phyloP scores from a whole-genome alignment of 2,888 invertebrate genomes.

The Drosophila anceps region DNA sequence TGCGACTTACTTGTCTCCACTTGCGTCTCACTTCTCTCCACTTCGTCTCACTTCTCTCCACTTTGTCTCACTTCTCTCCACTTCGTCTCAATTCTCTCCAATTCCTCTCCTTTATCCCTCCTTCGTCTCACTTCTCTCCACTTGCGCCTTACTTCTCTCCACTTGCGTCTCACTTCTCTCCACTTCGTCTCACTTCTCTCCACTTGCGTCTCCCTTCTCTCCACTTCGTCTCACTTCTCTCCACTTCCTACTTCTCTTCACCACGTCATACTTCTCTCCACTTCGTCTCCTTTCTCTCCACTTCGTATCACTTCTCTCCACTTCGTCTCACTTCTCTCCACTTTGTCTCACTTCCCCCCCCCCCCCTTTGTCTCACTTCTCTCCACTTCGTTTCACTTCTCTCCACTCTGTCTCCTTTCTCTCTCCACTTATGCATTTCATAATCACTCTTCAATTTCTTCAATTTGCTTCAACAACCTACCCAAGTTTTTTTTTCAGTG shows the following conservation, averaged over 20 bases:
- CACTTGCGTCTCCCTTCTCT: too few species aligned
- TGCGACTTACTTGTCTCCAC: too few species aligned
- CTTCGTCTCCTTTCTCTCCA: too few species aligned
- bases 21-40: too few species aligned
- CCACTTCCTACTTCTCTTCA: too few species aligned
- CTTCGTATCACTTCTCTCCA: not conserved
- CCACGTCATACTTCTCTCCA: too few species aligned
- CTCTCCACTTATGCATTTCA: not conserved
- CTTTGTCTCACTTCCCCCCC: too few species aligned
- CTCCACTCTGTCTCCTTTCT: not conserved
- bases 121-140: not conserved
- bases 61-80: not conserved
- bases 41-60: not conserved
- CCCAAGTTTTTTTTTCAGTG: conserved; percentile 49
- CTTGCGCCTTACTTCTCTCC: not conserved
- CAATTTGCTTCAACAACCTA: not conserved
- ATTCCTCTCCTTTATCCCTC: too few species aligned
- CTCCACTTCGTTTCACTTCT: not conserved
- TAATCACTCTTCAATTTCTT: not conserved
- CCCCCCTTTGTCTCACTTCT: not conserved
- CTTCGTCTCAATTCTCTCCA: too few species aligned
- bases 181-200: too few species aligned
- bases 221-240: too few species aligned
- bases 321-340: not conserved
- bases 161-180: not conserved